Base-by-base conservation (phyloP, 2,888 invertebrate species). In the Cordylochernes scorpioides region DNA sequence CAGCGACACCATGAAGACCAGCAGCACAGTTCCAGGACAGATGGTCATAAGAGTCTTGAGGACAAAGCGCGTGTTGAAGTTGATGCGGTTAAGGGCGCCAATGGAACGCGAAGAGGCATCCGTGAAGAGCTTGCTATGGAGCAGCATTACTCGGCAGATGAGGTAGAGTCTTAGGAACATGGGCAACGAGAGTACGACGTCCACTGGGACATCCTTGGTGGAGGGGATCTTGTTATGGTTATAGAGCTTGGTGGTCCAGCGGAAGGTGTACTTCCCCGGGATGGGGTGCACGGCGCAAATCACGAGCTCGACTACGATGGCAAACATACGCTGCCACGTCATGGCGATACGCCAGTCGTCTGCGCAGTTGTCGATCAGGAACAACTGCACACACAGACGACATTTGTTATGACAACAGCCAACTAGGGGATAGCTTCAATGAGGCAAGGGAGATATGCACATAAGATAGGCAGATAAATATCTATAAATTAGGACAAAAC, bases 261-360 rank as follows among this genome's bases (percentile, higher is more conserved):
- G 65, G 63, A 91, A 91, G 53, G 71, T 71, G 58, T 86, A 80
- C 60, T 88, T 74, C 44, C 91, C 86, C 28, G 94, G 94, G 47
- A 91, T 74, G 32, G 94, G 94, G 59, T 97, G 97, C 46, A 97
- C 71, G 47, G 86, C 84, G 60, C 97, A 97, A 51, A 94, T 78
- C 45, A 71, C 59, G 46, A 97, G 64, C 60, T 97, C 94, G 50
- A 86, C 63, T 35, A 68, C 63, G 52, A 91, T 86, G 61, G 80
- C 78, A 48, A 71, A 67, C 58, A 88, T 77, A 56, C 94, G 67
- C 59, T 86, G 84, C 73, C 82, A 84, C 45, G 91, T 94, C 75
- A 97, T 86, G 49, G 94, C 91, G 60, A 97, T 97, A 53, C 94
- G 68, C 97, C 97, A 99, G 63, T 97, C 97, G 57, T 99, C 97